phyloP scores from a whole-genome alignment of 1,140 invertebrate species.

The Plectrocnemia conspersa region DNA sequence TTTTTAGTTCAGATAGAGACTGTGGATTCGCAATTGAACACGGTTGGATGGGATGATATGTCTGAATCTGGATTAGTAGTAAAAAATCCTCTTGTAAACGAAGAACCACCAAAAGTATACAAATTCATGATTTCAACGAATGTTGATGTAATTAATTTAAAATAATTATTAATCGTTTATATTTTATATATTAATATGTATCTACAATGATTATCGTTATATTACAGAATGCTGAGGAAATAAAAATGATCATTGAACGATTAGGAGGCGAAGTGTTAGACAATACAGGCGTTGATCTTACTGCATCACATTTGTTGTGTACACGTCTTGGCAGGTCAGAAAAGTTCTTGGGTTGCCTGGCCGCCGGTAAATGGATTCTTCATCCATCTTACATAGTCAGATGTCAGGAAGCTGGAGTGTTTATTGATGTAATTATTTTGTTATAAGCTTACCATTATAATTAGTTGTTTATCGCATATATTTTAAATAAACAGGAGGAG shows the following conservation, averaged over 20 bases:
- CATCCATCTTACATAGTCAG: slow-evolving; percentile 71
- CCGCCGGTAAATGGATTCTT: slow-evolving; percentile 82
- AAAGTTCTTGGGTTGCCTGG: slow-evolving; percentile 78
- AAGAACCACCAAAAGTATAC: slow-evolving; percentile 21
- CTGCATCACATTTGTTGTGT: slow-evolving; percentile 74
- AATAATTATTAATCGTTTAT: background rate
- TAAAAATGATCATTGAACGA: slow-evolving; percentile 49
- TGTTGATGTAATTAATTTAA: slow-evolving; percentile 42
- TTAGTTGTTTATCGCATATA: background rate
- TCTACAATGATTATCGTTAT: background rate
- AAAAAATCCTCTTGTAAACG: background rate
- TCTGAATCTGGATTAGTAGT: background rate
- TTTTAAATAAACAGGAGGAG: slow-evolving; percentile 60
- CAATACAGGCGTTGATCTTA: slow-evolving; percentile 58
- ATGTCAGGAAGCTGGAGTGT: slow-evolving; percentile 57
- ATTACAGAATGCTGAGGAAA: slow-evolving; percentile 45
- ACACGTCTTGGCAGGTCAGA: slow-evolving; percentile 72
- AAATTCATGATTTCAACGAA: slow-evolving; percentile 48
- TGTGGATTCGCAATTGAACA: slow-evolving; percentile 44
- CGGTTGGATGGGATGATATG: slow-evolving; percentile 49
- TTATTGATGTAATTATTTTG: slow-evolving; percentile 58
- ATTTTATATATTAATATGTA: background rate
- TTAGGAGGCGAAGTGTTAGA: slow-evolving; percentile 66
- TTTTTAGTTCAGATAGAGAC: slow-evolving; percentile 1
- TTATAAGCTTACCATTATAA: background rate